Evolutionary conservation across 2,797 vertebrate species (phyloP).

Genomic region (Pangasius sanitwongsei): DNA sequence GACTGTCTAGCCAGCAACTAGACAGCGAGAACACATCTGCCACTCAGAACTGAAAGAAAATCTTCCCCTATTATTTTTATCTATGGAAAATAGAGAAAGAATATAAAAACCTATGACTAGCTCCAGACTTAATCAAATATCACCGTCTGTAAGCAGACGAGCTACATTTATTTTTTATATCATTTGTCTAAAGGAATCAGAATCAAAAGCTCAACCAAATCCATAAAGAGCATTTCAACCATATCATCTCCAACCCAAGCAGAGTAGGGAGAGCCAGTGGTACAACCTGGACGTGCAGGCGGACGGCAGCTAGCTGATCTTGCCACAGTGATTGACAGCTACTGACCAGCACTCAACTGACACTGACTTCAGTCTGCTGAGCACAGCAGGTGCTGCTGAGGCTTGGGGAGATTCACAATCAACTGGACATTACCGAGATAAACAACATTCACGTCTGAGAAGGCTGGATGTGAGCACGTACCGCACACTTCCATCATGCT

Average conservation of each 20-base stretch:
- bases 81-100: slow-evolving; percentile 2
- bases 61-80: slow-evolving; percentile 27
- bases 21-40: slow-evolving; percentile 45
- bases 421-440: slow-evolving; percentile 85
- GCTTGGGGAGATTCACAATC: slow-evolving; percentile 82
- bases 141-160: slow-evolving; percentile 22
- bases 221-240: slow-evolving; percentile 47
- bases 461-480: slow-evolving; percentile 79
- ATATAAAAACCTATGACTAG: background rate
- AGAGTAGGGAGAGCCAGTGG: slow-evolving; percentile 61
- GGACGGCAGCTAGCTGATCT: slow-evolving; percentile 79
- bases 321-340: slow-evolving; percentile 82
- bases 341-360: slow-evolving; percentile 77
- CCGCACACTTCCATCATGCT: slow-evolving; percentile 75
- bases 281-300: slow-evolving; percentile 55
- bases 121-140: slow-evolving; percentile 11
- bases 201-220: slow-evolving; percentile 41
- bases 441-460: slow-evolving; percentile 75
- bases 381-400: slow-evolving; percentile 78
- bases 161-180: slow-evolving; percentile 30
- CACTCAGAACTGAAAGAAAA: slow-evolving; percentile 42
- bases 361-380: slow-evolving; percentile 75
- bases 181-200: slow-evolving; percentile 29
- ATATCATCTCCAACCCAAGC: slow-evolving; percentile 54
- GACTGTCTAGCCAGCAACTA: slow-evolving; percentile 36